Percentiles rank a stretch among this genome's conserved stretches.
phyloP scores from a whole-genome alignment of 2,888 invertebrate genomes.

The Luperina nickerlii region DNA sequence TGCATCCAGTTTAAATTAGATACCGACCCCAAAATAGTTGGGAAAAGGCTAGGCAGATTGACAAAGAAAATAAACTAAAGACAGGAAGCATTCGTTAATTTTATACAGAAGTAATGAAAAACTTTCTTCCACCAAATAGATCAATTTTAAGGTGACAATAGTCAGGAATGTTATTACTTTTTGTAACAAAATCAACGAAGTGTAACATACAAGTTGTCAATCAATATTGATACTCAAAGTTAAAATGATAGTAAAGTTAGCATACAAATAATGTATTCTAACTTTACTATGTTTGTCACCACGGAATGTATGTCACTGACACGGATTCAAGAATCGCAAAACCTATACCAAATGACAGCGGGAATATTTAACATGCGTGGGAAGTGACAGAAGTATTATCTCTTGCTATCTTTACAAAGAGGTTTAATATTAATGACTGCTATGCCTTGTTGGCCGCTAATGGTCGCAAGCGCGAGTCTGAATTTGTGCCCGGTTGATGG shows the following conservation, averaged over 20 bases:
- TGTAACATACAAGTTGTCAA: background rate
- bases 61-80: background rate
- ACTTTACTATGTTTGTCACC: conserved; percentile 15
- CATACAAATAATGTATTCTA: background rate
- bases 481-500: background rate
- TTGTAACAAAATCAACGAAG: background rate
- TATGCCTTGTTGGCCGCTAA: too few species aligned
- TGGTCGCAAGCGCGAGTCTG: background rate
- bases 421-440: background rate
- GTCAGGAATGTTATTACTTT: conserved; percentile 6
- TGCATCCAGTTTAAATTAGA: too few species aligned
- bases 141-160: background rate
- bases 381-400: conserved; percentile 38
- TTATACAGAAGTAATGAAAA: background rate
- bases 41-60: background rate
- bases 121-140: background rate
- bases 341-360: conserved; percentile 16
- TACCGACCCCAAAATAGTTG: background rate
- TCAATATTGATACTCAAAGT: conserved; percentile 10
- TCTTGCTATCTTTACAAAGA: conserved; percentile 33
- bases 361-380: conserved; percentile 26
- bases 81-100: background rate
- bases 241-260: background rate
- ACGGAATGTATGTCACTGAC: conserved; percentile 33
- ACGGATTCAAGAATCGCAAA: conserved; percentile 22